These are phyloP conservation scores for Muraenolepis orangiensis DNA, from an alignment of 2,797 vertebrate genomes.

Conservation along the genomic window DNA sequence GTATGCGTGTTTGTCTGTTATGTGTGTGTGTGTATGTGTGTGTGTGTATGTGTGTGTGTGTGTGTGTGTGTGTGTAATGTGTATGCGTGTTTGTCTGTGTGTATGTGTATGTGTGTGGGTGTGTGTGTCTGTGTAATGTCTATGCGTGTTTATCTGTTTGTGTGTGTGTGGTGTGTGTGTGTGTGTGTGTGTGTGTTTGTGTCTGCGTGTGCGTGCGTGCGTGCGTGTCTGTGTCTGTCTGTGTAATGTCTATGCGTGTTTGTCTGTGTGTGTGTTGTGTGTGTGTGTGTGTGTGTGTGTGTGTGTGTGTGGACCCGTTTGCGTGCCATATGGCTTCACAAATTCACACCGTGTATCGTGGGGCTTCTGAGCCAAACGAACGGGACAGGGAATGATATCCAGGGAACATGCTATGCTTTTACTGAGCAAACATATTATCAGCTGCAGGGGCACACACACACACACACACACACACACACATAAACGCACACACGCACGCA, in stretches of 20 bases:
- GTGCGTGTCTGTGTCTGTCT: background rate
- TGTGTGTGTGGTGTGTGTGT: slow-evolving; percentile 11
- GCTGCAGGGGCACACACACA: slow-evolving; percentile 66
- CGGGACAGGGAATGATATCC: slow-evolving; percentile 45
- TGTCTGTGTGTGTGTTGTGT: slow-evolving; percentile 6
- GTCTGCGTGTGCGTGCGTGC: slow-evolving; percentile 7
- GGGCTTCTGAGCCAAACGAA: slow-evolving; percentile 47
- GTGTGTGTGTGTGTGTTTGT: background rate
- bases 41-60: slow-evolving; percentile 7
- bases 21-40: slow-evolving; percentile 4
- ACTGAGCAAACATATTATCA: slow-evolving; percentile 68
- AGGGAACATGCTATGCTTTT: slow-evolving; percentile 46
- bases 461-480: no score
- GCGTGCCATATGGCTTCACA: slow-evolving; percentile 23
- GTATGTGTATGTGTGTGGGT: background rate
- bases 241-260: slow-evolving; percentile 1
- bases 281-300: background rate
- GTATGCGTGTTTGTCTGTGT: background rate
- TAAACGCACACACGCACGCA: no score
- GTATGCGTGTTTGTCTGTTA: background rate
- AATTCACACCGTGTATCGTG: slow-evolving; percentile 41
- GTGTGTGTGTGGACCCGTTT: slow-evolving; percentile 19
- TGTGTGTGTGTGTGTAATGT: slow-evolving; percentile 7
- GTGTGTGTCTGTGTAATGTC: background rate
- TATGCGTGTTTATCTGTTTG: no score